Base-by-base conservation (phyloP, 1,140 invertebrate genomes). In the Goniozus legneri region DNA sequence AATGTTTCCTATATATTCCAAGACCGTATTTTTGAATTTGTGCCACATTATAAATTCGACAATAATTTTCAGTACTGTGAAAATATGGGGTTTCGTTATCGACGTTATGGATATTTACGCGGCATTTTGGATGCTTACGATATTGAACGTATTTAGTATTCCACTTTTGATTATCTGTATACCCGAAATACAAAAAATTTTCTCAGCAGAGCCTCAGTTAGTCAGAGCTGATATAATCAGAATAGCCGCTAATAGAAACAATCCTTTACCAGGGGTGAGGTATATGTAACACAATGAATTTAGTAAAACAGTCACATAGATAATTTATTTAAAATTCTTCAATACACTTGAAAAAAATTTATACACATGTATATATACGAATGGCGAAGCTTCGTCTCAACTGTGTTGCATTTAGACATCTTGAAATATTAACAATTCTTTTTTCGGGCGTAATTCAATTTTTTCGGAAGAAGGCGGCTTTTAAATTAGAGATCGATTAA, bases 271-370 rank as follows among this genome's bases (percentile, higher is more conserved):
- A n/a, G n/a, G n/a, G n/a, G n/a, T n/a, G n/a, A n/a, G n/a, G n/a
- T n/a, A n/a, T n/a, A n/a, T n/a, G n/a, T n/a, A n/a, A n/a, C n/a
- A n/a, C 10, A 42, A 30, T 34, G 12, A 34, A 1, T 35, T 7
- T 2, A 18, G 10, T 35, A 37, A 42, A 22, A 52, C 47, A 43
- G 48, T 19, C 38, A 42, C 45, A 48, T 37, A 19, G 41, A 48
- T 41, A 14, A 43, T 52, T 52, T 52, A 52, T 52, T 52, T 38
- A 52, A 48, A 52, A 52, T 38, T 12, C 18, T 36, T 36, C 15
- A 36, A 10, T 36, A 36, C 8, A 12, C 34, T 16, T 13, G 13
- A 19, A 36, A 36, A 36, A 1, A 13, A 15, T 18, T 36, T 46
- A 50, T 42, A 37, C 32, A 42, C 40, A 47, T 44, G 41, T 36